These are phyloP conservation scores for Gerris lacustris DNA, from an alignment of 2,888 invertebrate genomes.

Conservation along the genomic window DNA sequence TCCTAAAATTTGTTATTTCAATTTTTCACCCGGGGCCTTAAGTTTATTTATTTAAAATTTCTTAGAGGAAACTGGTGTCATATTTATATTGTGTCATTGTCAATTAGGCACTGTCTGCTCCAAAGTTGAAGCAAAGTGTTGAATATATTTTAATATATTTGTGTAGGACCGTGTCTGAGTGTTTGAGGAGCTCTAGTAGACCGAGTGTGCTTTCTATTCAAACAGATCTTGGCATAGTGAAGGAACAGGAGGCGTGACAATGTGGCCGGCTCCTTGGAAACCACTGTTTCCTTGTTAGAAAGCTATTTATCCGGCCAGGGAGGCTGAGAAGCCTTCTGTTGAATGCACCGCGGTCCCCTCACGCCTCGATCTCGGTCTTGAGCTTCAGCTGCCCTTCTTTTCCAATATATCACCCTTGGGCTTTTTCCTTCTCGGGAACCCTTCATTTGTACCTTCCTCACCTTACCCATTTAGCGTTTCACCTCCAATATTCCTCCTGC, in stretches of 20 bases:
- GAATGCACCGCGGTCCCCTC: neutral
- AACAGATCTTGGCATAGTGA: neutral
- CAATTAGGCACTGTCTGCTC: neutral
- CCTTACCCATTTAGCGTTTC: neutral
- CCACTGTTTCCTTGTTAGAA: conserved; percentile 1
- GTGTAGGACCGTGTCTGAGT: neutral
- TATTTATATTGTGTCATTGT: conserved; percentile 1
- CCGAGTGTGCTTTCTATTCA: neutral
- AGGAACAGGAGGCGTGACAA: neutral
- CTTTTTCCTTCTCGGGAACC: neutral
- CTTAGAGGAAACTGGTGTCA: neutral
- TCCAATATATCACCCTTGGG: neutral
- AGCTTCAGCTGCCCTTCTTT: neutral
- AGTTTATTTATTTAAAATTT: no score
- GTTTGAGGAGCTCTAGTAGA: neutral
- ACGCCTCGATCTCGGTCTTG: neutral
- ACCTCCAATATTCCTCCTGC: neutral
- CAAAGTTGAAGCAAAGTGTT: neutral
- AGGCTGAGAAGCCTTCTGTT: neutral
- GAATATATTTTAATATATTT: conserved; percentile 3
- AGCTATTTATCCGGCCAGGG: neutral
- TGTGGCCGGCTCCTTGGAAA: neutral
- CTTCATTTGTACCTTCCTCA: neutral
- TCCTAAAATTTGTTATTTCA: no score
- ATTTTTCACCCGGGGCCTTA: no score